Evolutionary conservation across 2,888 invertebrate genomes (phyloP).

Genomic region (Chymomyza procnemis): DNA sequence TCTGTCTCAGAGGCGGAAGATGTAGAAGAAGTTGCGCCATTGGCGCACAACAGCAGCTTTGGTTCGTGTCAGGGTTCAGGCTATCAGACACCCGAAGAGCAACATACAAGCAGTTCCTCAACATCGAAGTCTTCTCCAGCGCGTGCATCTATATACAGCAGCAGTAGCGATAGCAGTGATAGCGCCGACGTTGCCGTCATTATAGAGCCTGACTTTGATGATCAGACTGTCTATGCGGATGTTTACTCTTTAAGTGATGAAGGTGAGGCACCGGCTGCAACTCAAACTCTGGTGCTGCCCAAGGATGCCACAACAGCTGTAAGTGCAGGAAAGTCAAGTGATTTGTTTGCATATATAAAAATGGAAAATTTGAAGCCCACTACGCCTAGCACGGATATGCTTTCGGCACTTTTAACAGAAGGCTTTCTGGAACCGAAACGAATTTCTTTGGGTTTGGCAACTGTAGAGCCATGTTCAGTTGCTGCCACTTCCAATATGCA

Average conservation of each 20-base stretch:
- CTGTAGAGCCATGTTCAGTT: slow-evolving; percentile 81
- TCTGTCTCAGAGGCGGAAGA: slow-evolving; percentile 49
- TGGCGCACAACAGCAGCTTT: slow-evolving; percentile 81
- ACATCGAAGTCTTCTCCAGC: slow-evolving; percentile 49
- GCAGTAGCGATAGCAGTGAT: slow-evolving; percentile 42
- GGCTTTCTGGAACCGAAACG: slow-evolving; percentile 91
- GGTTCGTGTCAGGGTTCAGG: slow-evolving; percentile 83
- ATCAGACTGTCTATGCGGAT: slow-evolving; percentile 53
- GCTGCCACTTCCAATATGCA: slow-evolving; percentile 26
- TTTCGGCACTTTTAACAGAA: slow-evolving; percentile 89
- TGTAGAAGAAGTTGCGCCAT: slow-evolving; percentile 75
- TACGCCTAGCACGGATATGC: slow-evolving; percentile 89
- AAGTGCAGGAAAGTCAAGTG: slow-evolving; percentile 15
- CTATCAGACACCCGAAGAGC: slow-evolving; percentile 88
- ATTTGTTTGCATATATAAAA: not conserved
- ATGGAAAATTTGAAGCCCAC: slow-evolving; percentile 80
- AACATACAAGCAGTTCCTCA: slow-evolving; percentile 35
- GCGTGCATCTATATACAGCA: slow-evolving; percentile 47
- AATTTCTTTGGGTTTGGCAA: slow-evolving; percentile 85
- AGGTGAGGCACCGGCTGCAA: slow-evolving; percentile 1
- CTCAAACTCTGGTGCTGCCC: slow-evolving; percentile 27
- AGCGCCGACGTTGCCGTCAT: slow-evolving; percentile 60
- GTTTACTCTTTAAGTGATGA: slow-evolving; percentile 65
- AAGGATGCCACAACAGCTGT: slow-evolving; percentile 33
- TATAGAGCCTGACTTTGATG: slow-evolving; percentile 60